phyloP scores from a whole-genome alignment of 2,888 invertebrate species.

The Andrena bucephala region DNA sequence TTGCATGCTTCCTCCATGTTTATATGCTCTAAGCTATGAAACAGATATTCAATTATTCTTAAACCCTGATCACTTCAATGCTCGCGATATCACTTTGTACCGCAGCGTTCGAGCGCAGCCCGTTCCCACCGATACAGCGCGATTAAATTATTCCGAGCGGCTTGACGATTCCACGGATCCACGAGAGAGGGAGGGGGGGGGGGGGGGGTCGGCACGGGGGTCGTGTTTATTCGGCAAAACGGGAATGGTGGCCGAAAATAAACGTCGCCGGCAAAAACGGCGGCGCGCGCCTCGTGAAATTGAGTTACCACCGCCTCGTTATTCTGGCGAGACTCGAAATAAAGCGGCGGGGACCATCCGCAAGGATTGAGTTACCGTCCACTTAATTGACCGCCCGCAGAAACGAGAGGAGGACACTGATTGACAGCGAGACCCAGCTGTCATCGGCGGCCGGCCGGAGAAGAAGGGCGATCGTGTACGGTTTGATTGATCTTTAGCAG shows the following conservation, averaged over 20 bases:
- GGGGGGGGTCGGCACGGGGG: neutral
- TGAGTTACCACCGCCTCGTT: conserved; percentile 61
- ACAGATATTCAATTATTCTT: too few relatives aligned
- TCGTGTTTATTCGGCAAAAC: conserved; percentile 48
- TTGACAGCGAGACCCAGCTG: conserved; percentile 68
- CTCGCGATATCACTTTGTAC: neutral
- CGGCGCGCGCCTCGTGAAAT: conserved; percentile 46
- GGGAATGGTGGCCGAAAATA: conserved; percentile 39
- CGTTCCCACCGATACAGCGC: conserved; percentile 1
- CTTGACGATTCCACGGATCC: conserved; percentile 25
- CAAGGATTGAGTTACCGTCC: conserved; percentile 56
- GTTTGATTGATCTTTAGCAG: conserved; percentile 62
- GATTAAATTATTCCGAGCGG: conserved; percentile 45
- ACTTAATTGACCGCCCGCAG: conserved; percentile 61
- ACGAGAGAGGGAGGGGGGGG: too few relatives aligned
- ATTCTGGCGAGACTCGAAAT: conserved; percentile 52
- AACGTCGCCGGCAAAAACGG: conserved; percentile 53
- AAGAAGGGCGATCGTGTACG: conserved; percentile 36
- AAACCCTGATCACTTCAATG: neutral
- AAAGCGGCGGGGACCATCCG: conserved; percentile 50
- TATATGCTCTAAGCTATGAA: too few relatives aligned
- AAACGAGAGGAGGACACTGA: conserved; percentile 61
- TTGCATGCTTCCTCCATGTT: too few relatives aligned
- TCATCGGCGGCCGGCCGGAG: conserved; percentile 52
- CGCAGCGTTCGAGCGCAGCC: neutral